Conservation (phyloP, 2,888 invertebrate species). For the Drosophila dives region DNA sequence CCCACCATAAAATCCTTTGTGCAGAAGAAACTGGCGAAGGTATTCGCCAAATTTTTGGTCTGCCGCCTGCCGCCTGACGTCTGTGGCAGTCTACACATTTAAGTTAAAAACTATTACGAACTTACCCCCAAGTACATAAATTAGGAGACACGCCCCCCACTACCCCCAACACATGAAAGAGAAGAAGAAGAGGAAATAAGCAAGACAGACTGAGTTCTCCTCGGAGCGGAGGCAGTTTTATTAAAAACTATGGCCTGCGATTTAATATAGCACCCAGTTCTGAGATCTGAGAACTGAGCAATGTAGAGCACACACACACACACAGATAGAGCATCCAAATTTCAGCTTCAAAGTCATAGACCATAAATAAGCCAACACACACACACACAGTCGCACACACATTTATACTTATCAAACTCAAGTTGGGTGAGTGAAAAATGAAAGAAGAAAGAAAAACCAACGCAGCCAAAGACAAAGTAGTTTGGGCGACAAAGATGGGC, state of each 20-base stretch:
- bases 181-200: slow-evolving; percentile 1
- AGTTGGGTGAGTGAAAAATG: slow-evolving; percentile 13
- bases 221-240: slow-evolving; percentile 66
- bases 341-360: slow-evolving; percentile 48
- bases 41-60: slow-evolving; percentile 41
- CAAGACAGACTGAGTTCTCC: slow-evolving; percentile 17
- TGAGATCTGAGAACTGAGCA: slow-evolving; percentile 7
- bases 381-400: slow-evolving; percentile 22
- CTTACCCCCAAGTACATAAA: slow-evolving; percentile 75
- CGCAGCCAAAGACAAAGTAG: slow-evolving; percentile 55
- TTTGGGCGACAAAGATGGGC: slow-evolving; percentile 48
- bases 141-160: slow-evolving; percentile 48
- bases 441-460: slow-evolving; percentile 17
- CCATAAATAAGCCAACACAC: slow-evolving; percentile 69
- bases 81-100: slow-evolving; percentile 56
- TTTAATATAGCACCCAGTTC: slow-evolving; percentile 67
- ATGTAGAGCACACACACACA: slow-evolving; percentile 1
- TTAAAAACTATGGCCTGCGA: slow-evolving; percentile 77
- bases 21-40: slow-evolving; percentile 28
- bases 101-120: slow-evolving; percentile 78
- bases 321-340: slow-evolving; percentile 24
- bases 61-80: slow-evolving; percentile 33
- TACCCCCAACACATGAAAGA: background rate
- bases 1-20: slow-evolving; percentile 11
- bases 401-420: slow-evolving; percentile 44